phyloP scores from a whole-genome alignment of 2,113 vertebrate species.

The Melanerpes aurifrons region DNA sequence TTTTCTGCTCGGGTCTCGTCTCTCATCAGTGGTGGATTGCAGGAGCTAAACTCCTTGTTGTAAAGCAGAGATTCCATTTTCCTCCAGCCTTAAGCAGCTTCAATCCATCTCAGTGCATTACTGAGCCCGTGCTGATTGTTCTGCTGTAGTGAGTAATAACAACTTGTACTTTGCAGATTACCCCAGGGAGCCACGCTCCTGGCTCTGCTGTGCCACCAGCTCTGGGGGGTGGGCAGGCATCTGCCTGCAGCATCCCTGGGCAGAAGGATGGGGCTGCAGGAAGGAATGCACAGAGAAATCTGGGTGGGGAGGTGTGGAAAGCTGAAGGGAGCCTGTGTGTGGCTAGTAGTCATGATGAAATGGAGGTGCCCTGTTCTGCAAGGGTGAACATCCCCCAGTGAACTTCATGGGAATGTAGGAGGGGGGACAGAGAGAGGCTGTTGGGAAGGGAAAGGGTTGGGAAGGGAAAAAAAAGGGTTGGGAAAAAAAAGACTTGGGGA shows the following conservation, averaged over 20 bases:
- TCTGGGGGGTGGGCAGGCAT: background rate
- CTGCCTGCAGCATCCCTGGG: background rate
- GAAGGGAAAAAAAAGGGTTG: too few species aligned
- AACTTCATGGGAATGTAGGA: too few species aligned
- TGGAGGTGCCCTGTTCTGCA: too few species aligned
- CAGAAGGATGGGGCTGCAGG: background rate
- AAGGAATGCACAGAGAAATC: accelerated
- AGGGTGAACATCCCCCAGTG: too few species aligned
- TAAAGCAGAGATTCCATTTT: conserved; percentile 29
- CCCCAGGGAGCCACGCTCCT: conserved; percentile 14
- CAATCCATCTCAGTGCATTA: conserved; percentile 59
- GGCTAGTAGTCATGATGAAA: background rate
- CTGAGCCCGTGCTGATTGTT: conserved; percentile 29
- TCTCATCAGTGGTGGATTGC: background rate
- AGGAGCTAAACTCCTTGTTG: conserved; percentile 10
- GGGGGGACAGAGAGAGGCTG: too few species aligned
- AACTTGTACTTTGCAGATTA: conserved; percentile 62
- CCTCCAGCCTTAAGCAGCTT: conserved; percentile 35
- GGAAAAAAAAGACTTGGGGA: too few species aligned
- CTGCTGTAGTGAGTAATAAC: conserved; percentile 58
- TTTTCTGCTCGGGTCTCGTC: background rate
- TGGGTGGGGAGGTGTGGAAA: background rate
- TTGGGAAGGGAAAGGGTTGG: too few species aligned
- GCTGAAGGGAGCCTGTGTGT: accelerated
- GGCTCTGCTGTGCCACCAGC: background rate